Evolutionary conservation across 2,797 vertebrate genomes (phyloP).

Genomic region (Stomatorhinus walkeri): DNA sequence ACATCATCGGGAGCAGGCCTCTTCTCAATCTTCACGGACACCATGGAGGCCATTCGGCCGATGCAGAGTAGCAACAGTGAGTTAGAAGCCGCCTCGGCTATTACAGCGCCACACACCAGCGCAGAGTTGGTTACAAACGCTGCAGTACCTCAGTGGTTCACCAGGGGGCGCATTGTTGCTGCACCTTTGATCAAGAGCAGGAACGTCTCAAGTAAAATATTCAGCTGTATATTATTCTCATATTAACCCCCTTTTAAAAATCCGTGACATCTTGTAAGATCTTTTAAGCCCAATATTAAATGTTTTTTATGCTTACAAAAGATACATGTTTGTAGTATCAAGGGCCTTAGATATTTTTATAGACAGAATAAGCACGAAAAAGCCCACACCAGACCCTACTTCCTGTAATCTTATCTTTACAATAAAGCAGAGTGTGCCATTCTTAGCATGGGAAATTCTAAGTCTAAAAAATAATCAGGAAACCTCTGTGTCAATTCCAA

Average conservation of each 20-base stretch:
- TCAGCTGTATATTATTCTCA: neutral
- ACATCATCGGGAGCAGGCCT: slow-evolving; percentile 67
- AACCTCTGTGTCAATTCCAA: neutral
- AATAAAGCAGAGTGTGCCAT: neutral
- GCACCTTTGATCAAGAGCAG: neutral
- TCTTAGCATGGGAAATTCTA: neutral
- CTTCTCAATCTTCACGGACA: slow-evolving; percentile 65
- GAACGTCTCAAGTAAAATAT: neutral
- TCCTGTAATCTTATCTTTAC: neutral
- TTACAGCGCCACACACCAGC: neutral
- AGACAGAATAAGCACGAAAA: neutral
- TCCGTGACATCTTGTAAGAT: neutral
- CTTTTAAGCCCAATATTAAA: neutral
- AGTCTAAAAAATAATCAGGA: slow-evolving; percentile 1
- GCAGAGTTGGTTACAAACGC: neutral
- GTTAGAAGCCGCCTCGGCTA: neutral
- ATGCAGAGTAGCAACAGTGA: slow-evolving; percentile 39
- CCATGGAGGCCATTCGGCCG: slow-evolving; percentile 67
- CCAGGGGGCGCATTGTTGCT: neutral
- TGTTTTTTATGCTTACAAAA: neutral
- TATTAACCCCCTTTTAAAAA: neutral
- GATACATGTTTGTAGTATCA: neutral
- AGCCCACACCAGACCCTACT: neutral
- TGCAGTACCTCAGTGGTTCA: neutral
- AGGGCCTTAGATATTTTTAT: neutral